phyloP scores from a whole-genome alignment of 1,140 invertebrate genomes.

The Acromyrmex heyeri region DNA sequence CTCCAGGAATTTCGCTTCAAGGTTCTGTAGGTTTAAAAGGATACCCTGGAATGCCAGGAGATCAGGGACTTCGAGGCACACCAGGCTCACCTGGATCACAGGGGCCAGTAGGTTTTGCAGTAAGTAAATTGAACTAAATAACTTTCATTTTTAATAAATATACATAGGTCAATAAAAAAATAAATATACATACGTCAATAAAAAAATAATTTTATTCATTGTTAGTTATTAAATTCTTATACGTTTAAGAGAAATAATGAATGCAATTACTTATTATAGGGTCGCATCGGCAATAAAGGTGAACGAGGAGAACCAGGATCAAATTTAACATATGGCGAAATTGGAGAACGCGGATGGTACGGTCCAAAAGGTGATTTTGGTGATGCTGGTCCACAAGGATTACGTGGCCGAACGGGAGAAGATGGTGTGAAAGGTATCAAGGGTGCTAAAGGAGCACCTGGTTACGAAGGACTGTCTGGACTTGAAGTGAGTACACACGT shows the following conservation, averaged over 20 bases:
- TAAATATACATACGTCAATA: background rate
- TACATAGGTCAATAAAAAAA: background rate
- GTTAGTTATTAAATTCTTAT: background rate
- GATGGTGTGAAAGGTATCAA: slow-evolving; percentile 86
- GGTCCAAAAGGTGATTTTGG: slow-evolving; percentile 83
- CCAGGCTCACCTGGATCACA: slow-evolving; percentile 84
- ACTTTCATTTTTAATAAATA: background rate
- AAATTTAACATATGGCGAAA: slow-evolving; percentile 83
- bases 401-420: slow-evolving; percentile 83
- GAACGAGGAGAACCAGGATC: slow-evolving; percentile 85
- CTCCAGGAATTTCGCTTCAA: slow-evolving; percentile 81
- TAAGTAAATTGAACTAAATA: slow-evolving; percentile 63
- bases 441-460: slow-evolving; percentile 87
- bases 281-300: slow-evolving; percentile 83
- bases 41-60: slow-evolving; percentile 87
- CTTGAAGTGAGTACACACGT: slow-evolving; percentile 74
- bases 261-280: slow-evolving; percentile 69
- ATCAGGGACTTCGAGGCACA: slow-evolving; percentile 86
- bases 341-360: slow-evolving; percentile 79
- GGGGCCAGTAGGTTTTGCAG: slow-evolving; percentile 85
- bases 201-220: slow-evolving; percentile 3
- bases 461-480: slow-evolving; percentile 79
- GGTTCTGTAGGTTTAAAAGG: slow-evolving; percentile 87
- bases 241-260: background rate
- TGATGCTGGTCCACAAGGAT: slow-evolving; percentile 81